Percentiles rank a stretch among this genome's conserved stretches.
Conservation (phyloP, 1,140 invertebrate genomes). For the Tachypleus tridentatus region DNA sequence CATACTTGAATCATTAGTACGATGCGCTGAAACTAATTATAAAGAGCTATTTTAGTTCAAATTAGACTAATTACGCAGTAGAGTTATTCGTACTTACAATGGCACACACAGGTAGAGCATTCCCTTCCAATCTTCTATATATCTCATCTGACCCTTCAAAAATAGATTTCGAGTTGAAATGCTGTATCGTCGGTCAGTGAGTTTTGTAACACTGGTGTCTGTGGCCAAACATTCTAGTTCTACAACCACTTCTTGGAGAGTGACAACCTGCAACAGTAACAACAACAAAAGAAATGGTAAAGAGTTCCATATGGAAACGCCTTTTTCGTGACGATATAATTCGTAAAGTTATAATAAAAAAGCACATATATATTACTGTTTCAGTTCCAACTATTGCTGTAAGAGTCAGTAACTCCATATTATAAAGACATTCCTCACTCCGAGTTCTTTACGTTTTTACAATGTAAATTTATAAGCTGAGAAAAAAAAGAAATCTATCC, state of each 20-base stretch:
- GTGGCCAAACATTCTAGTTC: conserved; percentile 45
- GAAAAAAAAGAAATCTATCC: too few species aligned
- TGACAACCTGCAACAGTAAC: conserved; percentile 43
- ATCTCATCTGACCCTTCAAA: conserved; percentile 92
- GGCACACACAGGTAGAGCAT: conserved; percentile 94
- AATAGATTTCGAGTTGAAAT: conserved; percentile 37
- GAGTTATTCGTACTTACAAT: conserved; percentile 40
- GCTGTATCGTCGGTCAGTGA: conserved; percentile 23
- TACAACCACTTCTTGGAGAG: conserved; percentile 58
- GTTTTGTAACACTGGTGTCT: conserved; percentile 6
- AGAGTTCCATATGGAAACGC: too few species aligned
- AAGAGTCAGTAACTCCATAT: too few species aligned
- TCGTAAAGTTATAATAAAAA: too few species aligned
- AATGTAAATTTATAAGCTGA: too few species aligned
- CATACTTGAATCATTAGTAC: background rate
- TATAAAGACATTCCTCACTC: too few species aligned
- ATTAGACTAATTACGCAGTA: background rate
- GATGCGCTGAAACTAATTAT: too few species aligned
- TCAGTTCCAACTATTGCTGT: too few species aligned
- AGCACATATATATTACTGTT: too few species aligned
- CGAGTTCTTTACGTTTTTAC: too few species aligned
- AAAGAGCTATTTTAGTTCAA: too few species aligned
- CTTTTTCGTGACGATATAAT: too few species aligned
- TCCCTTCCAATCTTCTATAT: conserved; percentile 93
- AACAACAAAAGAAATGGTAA: background rate